Evolutionary conservation across 2,797 vertebrate species (phyloP).

Genomic region (Adelosebastes latens): DNA sequence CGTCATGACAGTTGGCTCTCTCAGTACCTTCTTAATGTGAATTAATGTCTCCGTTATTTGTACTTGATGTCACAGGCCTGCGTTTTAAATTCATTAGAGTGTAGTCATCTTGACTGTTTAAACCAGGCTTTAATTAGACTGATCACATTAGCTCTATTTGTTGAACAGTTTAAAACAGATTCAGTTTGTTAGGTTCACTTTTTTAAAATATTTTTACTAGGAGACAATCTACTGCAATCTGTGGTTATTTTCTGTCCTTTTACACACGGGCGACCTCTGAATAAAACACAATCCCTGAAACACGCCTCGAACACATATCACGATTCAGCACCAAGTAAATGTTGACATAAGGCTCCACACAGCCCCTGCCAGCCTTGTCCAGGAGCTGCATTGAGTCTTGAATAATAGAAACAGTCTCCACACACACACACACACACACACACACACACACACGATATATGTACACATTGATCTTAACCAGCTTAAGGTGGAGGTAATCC

Average conservation of each 20-base stretch:
- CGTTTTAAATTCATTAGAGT: background rate
- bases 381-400: conserved; percentile 44
- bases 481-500: conserved; percentile 70
- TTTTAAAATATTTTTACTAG: background rate
- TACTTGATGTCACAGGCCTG: background rate
- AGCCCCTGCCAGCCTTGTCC: conserved; percentile 7
- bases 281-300: conserved; percentile 30
- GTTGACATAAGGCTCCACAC: conserved; percentile 57
- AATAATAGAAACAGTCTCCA: conserved; percentile 57
- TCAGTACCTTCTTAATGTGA: background rate
- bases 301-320: conserved; percentile 27
- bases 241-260: background rate
- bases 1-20: background rate
- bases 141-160: background rate
- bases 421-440: conserved; percentile 11
- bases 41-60: background rate
- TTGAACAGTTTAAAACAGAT: background rate
- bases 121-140: background rate
- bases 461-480: conserved; percentile 66
- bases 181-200: background rate
- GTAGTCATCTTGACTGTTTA: background rate
- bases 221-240: background rate
- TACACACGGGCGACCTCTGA: conserved; percentile 28
- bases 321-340: conserved; percentile 44
- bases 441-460: conserved; percentile 23